These are phyloP conservation scores for Iphiclides podalirius DNA, from an alignment of 2,888 invertebrate genomes.

Conservation along the genomic window DNA sequence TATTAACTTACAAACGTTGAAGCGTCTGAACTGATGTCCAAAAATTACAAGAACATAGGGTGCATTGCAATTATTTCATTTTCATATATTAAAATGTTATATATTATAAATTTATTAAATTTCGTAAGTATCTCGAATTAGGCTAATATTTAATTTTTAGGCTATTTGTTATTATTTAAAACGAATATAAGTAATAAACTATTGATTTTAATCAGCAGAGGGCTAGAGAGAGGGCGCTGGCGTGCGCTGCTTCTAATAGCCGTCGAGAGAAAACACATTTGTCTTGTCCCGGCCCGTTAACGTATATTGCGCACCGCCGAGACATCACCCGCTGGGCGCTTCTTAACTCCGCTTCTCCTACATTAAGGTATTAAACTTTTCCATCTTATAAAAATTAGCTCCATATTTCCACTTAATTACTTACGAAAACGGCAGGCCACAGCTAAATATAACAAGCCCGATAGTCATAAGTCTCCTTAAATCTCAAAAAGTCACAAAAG, in stretches of 20 bases:
- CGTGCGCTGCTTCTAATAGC: slow-evolving; percentile 59
- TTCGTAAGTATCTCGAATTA: no score
- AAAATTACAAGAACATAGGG: no score
- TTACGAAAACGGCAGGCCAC: not conserved
- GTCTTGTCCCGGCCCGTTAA: slow-evolving; percentile 77
- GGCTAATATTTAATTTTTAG: no score
- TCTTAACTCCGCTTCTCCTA: slow-evolving; percentile 54
- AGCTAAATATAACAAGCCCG: no score
- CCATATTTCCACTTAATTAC: slow-evolving; percentile 3
- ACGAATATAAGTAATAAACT: slow-evolving; percentile 49
- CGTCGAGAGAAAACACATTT: slow-evolving; percentile 77
- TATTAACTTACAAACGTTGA: no score
- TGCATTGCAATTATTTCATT: no score
- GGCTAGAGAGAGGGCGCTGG: slow-evolving; percentile 42
- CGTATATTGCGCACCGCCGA: slow-evolving; percentile 71
- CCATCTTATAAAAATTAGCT: slow-evolving; percentile 24
- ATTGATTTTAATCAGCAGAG: slow-evolving; percentile 32
- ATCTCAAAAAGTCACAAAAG: not conserved
- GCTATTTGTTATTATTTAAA: no score
- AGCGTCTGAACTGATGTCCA: no score
- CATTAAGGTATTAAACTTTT: slow-evolving; percentile 40
- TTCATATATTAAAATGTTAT: no score
- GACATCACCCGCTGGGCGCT: slow-evolving; percentile 65
- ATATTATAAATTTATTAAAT: no score
- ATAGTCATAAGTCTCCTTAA: not conserved